Base-by-base conservation (phyloP, 53 echinoderm and acorn worm species). In the Arbacia lixula region DNA sequence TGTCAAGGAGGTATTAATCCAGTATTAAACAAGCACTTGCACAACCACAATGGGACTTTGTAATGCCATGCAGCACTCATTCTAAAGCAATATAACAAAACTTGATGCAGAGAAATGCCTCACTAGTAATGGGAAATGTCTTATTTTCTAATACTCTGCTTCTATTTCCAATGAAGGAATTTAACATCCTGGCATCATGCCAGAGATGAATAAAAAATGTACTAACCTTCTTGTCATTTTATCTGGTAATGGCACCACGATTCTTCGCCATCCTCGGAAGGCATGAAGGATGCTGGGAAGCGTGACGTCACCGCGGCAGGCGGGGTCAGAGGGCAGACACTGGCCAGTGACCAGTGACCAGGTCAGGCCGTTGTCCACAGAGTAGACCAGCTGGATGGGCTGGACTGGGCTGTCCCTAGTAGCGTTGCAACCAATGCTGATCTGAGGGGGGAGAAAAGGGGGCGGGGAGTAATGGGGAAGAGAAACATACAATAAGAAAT, bases 391-490 rank as follows among this genome's bases (percentile, higher is more conserved):
- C 58, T 90, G 78, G 22, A 97, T 84, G 1, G 97, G 97, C 8
- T 86, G 83, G 77, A 94, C 90, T 30, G 86, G 64, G 54, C 84
- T 90, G 30, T 93, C 88, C 84, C 86, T 86, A 6, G 86, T 83
- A 40, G 92, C 68, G 75, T 97, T 92, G 77, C 97, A 97, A 72
- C 92, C 92, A n/a, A 92, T 74, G 27, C 86, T 86, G 28, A 97
- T 91, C 97, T 97, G 28, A 20, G 43, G 38, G 12, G 3, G 6
- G 4, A 67, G 5, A 43, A 41, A 69, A 8, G 17, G 43, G 0
- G 1, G 12, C 6, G 25, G 19, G 11, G 16, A 2, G 10, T 16
- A 34, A 34, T 29, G 35, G 2, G 33, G 5, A n/a, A n/a, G n/a
- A n/a, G n/a, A n/a, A n/a, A n/a, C n/a, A n/a, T n/a, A n/a, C n/a